A percentile compares a stretch with the other conserved stretches of the same genome.
Conservation (phyloP, 2,888 invertebrate species). For the Pterostichus madidus region DNA sequence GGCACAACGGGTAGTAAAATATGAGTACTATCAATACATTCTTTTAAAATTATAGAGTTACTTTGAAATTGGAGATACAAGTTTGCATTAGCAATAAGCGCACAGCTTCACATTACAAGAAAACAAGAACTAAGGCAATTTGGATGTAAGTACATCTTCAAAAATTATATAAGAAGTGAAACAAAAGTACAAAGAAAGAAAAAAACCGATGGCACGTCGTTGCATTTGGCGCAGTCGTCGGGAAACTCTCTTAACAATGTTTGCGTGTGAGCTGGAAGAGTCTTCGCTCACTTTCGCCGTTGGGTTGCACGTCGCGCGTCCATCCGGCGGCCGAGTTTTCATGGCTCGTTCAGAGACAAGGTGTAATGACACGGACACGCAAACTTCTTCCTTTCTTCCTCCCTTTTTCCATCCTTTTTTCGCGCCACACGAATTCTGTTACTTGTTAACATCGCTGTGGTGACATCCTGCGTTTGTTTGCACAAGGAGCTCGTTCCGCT, state of each 20-base stretch:
- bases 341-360: conserved; percentile 29
- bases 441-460: conserved; percentile 37
- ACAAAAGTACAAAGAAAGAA: neutral
- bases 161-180: conserved; percentile 23
- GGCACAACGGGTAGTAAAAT: too few species aligned
- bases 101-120: conserved; percentile 7
- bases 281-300: neutral
- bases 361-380: conserved; percentile 53
- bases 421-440: conserved; percentile 35
- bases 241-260: neutral
- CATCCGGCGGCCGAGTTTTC: conserved; percentile 24
- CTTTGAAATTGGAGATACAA: too few species aligned
- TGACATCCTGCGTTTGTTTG: conserved; percentile 32
- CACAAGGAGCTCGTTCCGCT: conserved; percentile 23
- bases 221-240: neutral
- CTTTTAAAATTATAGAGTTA: too few species aligned
- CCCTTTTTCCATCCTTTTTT: neutral
- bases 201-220: neutral
- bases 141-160: conserved; percentile 1
- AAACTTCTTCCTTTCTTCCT: conserved; percentile 14
- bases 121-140: neutral
- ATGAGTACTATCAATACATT: too few species aligned
- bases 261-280: neutral
- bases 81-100: conserved; percentile 37
- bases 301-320: conserved; percentile 3